Evolutionary conservation across 1,140 invertebrate species (phyloP).

Genomic region (Drosophila equinoxialis): DNA sequence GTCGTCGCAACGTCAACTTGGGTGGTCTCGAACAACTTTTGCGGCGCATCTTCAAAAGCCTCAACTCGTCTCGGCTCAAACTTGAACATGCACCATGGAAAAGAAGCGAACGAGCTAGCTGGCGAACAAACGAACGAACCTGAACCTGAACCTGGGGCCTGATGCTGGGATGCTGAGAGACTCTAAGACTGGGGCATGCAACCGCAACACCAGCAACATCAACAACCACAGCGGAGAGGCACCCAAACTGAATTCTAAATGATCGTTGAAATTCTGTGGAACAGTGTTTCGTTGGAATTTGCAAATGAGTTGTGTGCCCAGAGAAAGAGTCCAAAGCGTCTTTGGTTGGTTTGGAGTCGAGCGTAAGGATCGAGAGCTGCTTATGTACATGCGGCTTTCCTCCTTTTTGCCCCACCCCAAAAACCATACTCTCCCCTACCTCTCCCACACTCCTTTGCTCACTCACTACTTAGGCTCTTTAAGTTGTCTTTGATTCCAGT

Average conservation of each 20-base stretch:
- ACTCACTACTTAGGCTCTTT: slow-evolving; percentile 4
- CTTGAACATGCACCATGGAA: slow-evolving; percentile 71
- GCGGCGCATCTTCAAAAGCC: slow-evolving; percentile 82
- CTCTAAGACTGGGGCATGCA: slow-evolving; percentile 51
- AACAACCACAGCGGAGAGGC: slow-evolving; percentile 30
- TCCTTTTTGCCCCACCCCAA: slow-evolving; percentile 14
- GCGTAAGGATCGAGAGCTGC: slow-evolving; percentile 43
- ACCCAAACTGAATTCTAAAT: slow-evolving; percentile 81
- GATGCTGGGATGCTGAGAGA: slow-evolving; percentile 28
- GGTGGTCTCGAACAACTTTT: slow-evolving; percentile 82
- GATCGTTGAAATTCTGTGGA: slow-evolving; percentile 80
- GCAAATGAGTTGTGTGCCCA: slow-evolving; percentile 77
- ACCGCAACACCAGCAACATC: slow-evolving; percentile 53
- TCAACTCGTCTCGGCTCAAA: slow-evolving; percentile 60
- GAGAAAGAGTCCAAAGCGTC: slow-evolving; percentile 2
- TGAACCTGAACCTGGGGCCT: slow-evolving; percentile 36
- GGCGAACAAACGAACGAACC: slow-evolving; percentile 49
- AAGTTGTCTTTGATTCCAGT: slow-evolving; percentile 67
- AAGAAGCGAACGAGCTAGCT: slow-evolving; percentile 13
- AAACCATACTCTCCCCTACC: slow-evolving; percentile 7
- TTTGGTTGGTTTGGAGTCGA: background rate
- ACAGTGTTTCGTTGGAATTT: slow-evolving; percentile 83
- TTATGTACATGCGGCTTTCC: slow-evolving; percentile 31
- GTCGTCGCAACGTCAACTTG: slow-evolving; percentile 64
- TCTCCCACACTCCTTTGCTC: background rate